Base-by-base conservation (phyloP, 2,797 vertebrate species). In the Amniataba percoides region DNA sequence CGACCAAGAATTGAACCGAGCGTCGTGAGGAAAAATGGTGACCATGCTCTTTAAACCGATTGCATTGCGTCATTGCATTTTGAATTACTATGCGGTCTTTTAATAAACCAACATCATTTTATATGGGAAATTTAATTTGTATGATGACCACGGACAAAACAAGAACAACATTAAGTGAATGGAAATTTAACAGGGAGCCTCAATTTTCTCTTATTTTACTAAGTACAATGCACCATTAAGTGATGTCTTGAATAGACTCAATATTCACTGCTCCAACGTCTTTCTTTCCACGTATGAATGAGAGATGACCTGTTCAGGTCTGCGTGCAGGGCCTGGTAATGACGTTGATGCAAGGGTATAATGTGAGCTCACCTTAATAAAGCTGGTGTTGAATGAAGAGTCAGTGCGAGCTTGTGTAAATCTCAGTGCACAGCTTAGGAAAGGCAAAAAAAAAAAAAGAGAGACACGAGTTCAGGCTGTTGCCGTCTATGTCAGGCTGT, bases 401-500 rank as follows among this genome's bases (percentile, higher is more conserved):
- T 43, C 36, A 31, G 11, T 40, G 46, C 21, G 0, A 18, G 49
- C 55, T 39, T 21, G 19, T 53, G 48, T 53, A 14, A 71, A 46
- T 60, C 51, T 48, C 40, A n/a, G 62, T 43, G 23, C 15, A 42
- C 34, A 3, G 18, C 19, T 56, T 43, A 57, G 25, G 14, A 58
- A 70, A 59, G 23, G 31, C 53, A 43, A 5, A 55, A 40, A 25
- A 43, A 5, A 55, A 40, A 25, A 40, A 25, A 58, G 36, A 67
- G 51, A 71, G 3, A 5, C 45, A 13, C n/a, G 56, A 40, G 14
- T 45, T 63, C 39, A 40, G n/a, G 31, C 56, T 70, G 55, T 23
- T 60, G 23, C 40, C 80, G 23, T 59, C 48, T 23, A 39, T 60
- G 45, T 48, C 3, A 5, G 46, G 42, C 70, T 68, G 15, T 49